Evolutionary conservation across 53 echinoderm and acorn worm species (phyloP), one percentile per base, ranked within the genome.

Genomic region (Echinometra lucunter): DNA sequence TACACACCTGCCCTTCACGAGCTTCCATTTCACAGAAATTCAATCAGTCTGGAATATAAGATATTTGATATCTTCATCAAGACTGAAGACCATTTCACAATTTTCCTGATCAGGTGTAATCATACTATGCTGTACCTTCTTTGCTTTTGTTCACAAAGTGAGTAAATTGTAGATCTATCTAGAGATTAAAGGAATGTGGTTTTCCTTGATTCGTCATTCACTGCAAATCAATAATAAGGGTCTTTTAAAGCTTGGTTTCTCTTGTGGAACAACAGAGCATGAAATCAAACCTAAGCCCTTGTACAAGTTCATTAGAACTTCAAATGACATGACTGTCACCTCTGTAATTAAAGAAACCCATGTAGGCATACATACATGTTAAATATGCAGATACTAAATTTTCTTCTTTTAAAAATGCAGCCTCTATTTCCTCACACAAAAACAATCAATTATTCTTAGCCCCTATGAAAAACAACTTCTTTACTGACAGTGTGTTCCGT

Each of bases 191-290:
- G 42, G 78, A 78, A 78, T 40, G 38, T 38, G 16, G 75, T 70
- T 75, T 75, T n/a, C 38, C 40, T 38, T 38, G 40, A 75, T 78
- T 78, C 21, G 4, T 18, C 21, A 42, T 78, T 78, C 40, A 78
- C 19, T 40, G 37, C 74, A 10, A 9, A 13, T 35, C 35, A 25
- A 74, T 37, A 74, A 74, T 74, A 42, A 42, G 78, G 18, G 78
- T 78, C 78, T 72, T 35, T 72, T 72, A 13, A 30, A 72, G 72
- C 72, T 72, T 72, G 72, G 72, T 72, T 72, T 72, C 72, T 78
- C 78, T 78, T 78, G 38, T 21, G 38, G 18, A 78, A 78, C 78
- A 30, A 78, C 78, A 40, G 4, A 18, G n/a, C 2, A 34, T 32
- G 1, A 28, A 34, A 70, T 4, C 12, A 75, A 17, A 75, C 18